Base-by-base conservation (phyloP, 2,888 invertebrate genomes). In the Macrosiphum euphorbiae region DNA sequence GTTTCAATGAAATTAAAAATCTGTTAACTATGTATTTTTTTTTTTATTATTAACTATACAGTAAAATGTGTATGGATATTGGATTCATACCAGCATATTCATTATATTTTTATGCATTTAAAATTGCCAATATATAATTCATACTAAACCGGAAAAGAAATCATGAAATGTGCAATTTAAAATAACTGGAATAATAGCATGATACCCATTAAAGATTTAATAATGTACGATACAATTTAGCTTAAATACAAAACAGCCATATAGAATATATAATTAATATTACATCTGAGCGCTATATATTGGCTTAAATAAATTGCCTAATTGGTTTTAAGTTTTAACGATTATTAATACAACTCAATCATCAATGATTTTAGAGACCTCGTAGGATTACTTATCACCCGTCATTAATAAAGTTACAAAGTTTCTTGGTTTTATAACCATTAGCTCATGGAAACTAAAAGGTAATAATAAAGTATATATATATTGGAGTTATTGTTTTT, bases 271-370 rank as follows among this genome's bases (percentile, higher is more conserved):
- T 24, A 88, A 78, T 78, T 35, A 78, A 35, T 52, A 88, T 35
- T 58, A 44, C 28, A 58, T 58, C 16, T 11, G 16, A 44, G 28
- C 16, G 50, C 11, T 35, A 13, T 26, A 44, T 47, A 78, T 78
- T 91, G 24, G 26, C 52, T 84, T 52, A 84, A 28, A 91, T 52
- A 20, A 91, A 85, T 58, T 44, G 24, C 24, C n/a, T 86, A 24
- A 86, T n/a, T 58, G 24, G 5, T 86, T 47, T 91, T 91, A n/a
- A 91, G 47, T 86, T 78, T 78, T 35, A 78, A 20, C 20, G 2
- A 91, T 91, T 86, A 58, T 55, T 55, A 85, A 91, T 85, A 44
- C 47, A 86, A 26, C 44, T 91, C 44, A 58, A 86, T 13, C 58
- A 58, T 44, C 85, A 58, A 86, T 86, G 44, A 91, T 20, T 90